Evolutionary conservation across 92 coral and sea anemone species (phyloP).

Genomic region (Zoanthus solanderi): DNA sequence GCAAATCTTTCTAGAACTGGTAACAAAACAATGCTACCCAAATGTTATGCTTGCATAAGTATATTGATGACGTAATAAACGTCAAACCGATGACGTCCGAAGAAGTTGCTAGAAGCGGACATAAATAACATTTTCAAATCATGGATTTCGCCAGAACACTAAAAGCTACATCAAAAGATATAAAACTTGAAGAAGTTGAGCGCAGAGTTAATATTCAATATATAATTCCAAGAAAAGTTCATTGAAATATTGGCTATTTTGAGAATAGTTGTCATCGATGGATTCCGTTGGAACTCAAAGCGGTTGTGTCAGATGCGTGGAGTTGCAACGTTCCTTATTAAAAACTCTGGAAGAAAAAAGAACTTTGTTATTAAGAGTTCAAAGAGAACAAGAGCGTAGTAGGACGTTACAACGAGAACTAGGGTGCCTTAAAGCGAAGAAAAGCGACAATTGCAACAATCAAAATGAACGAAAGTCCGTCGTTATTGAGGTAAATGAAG

Average conservation of each 20-base stretch:
- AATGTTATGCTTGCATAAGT: background rate
- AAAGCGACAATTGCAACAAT: conserved; percentile 30
- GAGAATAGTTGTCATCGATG: background rate
- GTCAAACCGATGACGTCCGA: background rate
- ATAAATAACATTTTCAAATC: background rate
- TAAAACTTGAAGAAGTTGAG: background rate
- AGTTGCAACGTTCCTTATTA: conserved; percentile 61
- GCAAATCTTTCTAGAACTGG: background rate
- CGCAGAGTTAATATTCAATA: background rate
- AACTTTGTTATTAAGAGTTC: conserved; percentile 61
- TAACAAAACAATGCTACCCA: background rate
- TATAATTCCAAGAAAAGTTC: background rate
- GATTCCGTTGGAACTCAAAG: conserved; percentile 38
- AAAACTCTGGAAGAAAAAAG: conserved; percentile 71
- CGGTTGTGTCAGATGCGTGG: conserved; percentile 70
- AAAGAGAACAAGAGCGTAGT: conserved; percentile 62
- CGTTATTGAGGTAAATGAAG: conserved; percentile 27
- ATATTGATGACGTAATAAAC: conserved; percentile 3
- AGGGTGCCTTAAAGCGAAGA: conserved; percentile 54
- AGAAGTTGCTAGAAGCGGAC: background rate
- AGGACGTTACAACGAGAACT: conserved; percentile 67
- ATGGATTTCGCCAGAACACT: background rate
- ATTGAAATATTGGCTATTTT: background rate
- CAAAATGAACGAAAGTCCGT: background rate
- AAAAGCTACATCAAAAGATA: background rate